Evolutionary conservation across 1,140 invertebrate species (phyloP), one percentile per base, ranked within the genome.

Genomic region (Microplitis mediator): DNA sequence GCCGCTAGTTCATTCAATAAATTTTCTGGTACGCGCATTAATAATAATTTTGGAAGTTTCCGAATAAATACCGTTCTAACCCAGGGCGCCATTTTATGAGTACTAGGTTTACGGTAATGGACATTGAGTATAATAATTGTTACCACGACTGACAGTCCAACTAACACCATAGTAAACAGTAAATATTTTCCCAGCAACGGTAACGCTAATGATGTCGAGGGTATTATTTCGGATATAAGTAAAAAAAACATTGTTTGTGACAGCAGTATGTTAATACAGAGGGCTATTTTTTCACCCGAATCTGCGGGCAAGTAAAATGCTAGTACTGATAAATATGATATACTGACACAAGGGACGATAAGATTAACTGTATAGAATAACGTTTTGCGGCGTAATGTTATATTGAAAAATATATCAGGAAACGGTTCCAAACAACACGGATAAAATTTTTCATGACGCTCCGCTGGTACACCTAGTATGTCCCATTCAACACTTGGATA

Each of bases 221-320:
- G 98, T 86, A 99, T 99, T 78, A 99, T 98, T 89, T 98, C 96
- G 0, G 95, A 98, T 78, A 99, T 95, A 4, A 99, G 92, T 73
- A 99, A 88, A 88, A 99, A 99, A 88, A 99, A 99, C 92, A 99
- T 99, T 11, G 97, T 99, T 83, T 99, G 95, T 0, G 98, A 99
- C 14, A 99, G 91, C 0, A 99, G 90, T 79, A 99, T 99, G 76
- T 97, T 98, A 78, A 99, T 99, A 85, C 97, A 98, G 2, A 99
- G 90, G 0, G 97, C 97, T 73, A 99, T 96, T 85, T 99, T 99
- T 83, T 99, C 98, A 4, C 98, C 97, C 4, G 97, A 98, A 86
- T 99, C 98, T 0, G 97, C 98, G 50, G 98, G 98, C 60, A 99
- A 86, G 82, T 99, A 99, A 84, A 99, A 99, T 0, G 99, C 98